Evolutionary conservation across 2,888 invertebrate species (phyloP).

Genomic region (Drosophila macrospina): DNA sequence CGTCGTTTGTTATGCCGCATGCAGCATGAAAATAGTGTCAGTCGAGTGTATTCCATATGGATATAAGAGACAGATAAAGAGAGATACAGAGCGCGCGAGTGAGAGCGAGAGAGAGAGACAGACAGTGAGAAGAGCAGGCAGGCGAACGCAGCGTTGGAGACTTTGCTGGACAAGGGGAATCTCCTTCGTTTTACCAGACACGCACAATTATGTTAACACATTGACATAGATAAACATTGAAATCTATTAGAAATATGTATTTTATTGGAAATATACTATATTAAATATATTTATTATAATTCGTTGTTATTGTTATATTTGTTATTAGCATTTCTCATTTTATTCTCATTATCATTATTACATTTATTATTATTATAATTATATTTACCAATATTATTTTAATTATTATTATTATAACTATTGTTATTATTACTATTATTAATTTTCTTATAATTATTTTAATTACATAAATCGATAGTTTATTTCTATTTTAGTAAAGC

Average conservation of each 20-base stretch:
- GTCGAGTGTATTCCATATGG: slow-evolving; percentile 27
- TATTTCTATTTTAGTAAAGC: slow-evolving; percentile 5
- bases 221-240: slow-evolving; percentile 57
- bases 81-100: neutral
- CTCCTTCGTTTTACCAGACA: slow-evolving; percentile 16
- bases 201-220: slow-evolving; percentile 61
- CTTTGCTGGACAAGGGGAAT: neutral
- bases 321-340: neutral
- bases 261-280: no score
- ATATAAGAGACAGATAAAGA: slow-evolving; percentile 4
- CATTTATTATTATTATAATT: no score
- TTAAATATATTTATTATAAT: no score
- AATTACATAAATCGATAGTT: neutral
- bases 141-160: no score
- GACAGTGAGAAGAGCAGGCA: neutral
- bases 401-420: neutral
- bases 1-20: slow-evolving; percentile 44
- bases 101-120: neutral
- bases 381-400: no score
- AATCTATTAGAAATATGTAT: no score
- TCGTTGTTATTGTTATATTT: no score
- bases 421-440: neutral
- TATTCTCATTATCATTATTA: no score
- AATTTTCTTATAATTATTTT: neutral
- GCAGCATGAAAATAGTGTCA: slow-evolving; percentile 74